Evolutionary conservation across 1,140 invertebrate genomes (phyloP).

Genomic region (Whitmania pigra): DNA sequence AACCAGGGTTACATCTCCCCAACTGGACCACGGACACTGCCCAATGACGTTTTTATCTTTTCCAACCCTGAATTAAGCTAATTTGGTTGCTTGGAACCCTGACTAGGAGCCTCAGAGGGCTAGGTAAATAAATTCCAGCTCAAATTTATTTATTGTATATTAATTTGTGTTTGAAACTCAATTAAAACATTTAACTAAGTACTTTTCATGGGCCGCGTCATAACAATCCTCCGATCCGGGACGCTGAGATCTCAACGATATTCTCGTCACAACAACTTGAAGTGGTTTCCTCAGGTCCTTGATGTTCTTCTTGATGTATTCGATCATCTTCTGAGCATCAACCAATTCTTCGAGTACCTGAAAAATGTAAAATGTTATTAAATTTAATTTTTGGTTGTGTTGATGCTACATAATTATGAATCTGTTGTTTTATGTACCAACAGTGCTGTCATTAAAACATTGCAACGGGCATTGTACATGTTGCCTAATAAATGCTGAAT

Average conservation of each 20-base stretch:
- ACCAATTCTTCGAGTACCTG: constrained; percentile 70
- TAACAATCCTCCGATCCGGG: constrained; percentile 69
- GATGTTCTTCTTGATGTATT: constrained; percentile 29
- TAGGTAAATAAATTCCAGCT: no score
- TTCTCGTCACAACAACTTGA: constrained; percentile 64
- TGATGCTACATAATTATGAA: no score
- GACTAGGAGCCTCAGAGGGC: no score
- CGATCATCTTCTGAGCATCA: constrained; percentile 45
- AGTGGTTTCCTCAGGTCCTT: constrained; percentile 30
- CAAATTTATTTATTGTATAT: background rate
- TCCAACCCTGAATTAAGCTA: no score
- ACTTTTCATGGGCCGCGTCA: constrained; percentile 63
- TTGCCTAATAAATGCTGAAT: no score
- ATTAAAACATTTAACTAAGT: constrained; percentile 10
- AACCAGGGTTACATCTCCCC: no score
- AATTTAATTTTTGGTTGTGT: background rate
- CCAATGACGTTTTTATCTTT: no score
- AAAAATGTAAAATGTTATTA: background rate
- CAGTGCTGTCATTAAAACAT: no score
- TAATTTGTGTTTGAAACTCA: background rate
- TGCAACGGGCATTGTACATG: no score
- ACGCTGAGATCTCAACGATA: constrained; percentile 63
- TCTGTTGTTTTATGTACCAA: no score
- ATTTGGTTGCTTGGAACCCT: no score
- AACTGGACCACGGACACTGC: no score